Evolutionary conservation across 2,113 vertebrate species (phyloP), one percentile per base, ranked within the genome.

Genomic region (Shinisaurus crocodilurus): DNA sequence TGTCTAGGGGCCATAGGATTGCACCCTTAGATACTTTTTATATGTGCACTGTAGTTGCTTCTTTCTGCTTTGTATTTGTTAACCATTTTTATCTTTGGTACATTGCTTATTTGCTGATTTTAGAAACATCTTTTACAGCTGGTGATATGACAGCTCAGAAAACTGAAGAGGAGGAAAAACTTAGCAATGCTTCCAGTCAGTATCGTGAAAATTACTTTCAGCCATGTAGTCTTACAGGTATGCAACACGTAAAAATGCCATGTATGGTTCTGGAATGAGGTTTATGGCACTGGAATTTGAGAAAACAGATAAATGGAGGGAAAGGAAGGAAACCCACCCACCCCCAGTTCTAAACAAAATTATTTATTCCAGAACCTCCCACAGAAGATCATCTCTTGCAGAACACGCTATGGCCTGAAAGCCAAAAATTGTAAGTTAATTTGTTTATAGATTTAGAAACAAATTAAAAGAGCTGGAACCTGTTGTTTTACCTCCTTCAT

Each of bases 391-490:
- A 99, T 94, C 98, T 99, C 92, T 97, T 99, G 88, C 99, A 99
- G 96, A 99, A 99, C 96, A 99, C 99, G 3, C 96, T 99, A 80
- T 99, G 99, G 99, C 99, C 99, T 69, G 99, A 99, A 96, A 97
- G 99, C 95, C 99, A 99, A 95, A 99, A 99, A 94, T 94, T 99
- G 99, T 99, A 97, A 99, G 99, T 97, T 88, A 90, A 89, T 1
- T n/a, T 94, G 50, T 90, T 18, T 2, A 82, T 75, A 40, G 32
- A 10, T 92, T 34, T 79, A 69, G 40, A 67, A 70, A 15, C 32
- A 76, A 60, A 50, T 65, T n/a, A 1, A 80, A 48, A 45, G 65
- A 91, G n/a, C 1, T 50, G 86, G 85, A 91, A 81, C 0, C 5
- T 93, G 0, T 70, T 90, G 4, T 37, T 74, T 89, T 74, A 74